These are phyloP conservation scores for Phallusia fumigata DNA, from an alignment of 23 tunicate species.

Conservation along the genomic window DNA sequence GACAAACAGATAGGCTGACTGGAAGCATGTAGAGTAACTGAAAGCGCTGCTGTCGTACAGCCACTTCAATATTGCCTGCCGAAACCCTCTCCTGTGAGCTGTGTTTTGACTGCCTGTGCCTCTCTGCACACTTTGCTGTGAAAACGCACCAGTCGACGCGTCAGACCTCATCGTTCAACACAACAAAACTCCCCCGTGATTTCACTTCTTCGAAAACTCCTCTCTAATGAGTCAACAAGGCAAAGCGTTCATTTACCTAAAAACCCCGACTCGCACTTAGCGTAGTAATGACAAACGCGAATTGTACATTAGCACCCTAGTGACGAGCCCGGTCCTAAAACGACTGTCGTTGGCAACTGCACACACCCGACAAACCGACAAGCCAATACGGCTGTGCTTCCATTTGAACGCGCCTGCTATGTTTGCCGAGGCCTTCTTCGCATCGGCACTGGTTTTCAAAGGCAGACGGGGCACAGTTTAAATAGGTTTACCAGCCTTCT, in stretches of 20 bases:
- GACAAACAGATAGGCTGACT: background rate
- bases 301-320: background rate
- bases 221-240: background rate
- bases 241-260: background rate
- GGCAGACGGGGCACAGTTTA: background rate
- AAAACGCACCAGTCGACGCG: background rate
- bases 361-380: background rate
- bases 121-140: background rate
- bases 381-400: background rate
- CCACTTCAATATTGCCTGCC: background rate
- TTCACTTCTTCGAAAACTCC: background rate
- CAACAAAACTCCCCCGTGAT: background rate
- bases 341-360: background rate
- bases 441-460: background rate
- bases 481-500: background rate
- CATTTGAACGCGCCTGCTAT: background rate
- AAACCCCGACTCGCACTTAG: background rate
- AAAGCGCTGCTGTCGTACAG: background rate
- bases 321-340: background rate
- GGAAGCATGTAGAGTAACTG: background rate
- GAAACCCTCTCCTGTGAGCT: background rate
- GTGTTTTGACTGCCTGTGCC: background rate
- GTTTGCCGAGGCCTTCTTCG: background rate
- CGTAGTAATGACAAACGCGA: background rate
- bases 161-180: background rate